Percentiles rank a stretch among this genome's conserved stretches.
Conservation (phyloP, 2,888 invertebrate genomes). For the Cosmia trapezina region DNA sequence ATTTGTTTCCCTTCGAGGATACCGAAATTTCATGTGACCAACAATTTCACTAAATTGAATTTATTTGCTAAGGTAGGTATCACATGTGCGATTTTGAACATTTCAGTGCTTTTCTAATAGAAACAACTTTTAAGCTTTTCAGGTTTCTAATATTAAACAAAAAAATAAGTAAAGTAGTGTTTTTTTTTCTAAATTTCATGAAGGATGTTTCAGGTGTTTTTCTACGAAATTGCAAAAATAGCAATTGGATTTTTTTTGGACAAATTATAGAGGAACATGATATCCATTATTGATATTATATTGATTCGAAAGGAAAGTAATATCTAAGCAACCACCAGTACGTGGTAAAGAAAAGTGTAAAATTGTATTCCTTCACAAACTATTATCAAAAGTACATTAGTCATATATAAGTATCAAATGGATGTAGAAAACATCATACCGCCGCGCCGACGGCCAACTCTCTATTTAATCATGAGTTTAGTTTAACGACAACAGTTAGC, state of each 20-base stretch:
- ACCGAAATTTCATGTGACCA: background rate
- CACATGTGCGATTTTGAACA: background rate
- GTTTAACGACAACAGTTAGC: slow-evolving; percentile 21
- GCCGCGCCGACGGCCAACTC: slow-evolving; percentile 7
- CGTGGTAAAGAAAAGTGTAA: background rate
- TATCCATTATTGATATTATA: no score
- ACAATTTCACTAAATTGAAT: background rate
- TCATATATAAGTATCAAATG: background rate
- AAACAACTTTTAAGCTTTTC: background rate
- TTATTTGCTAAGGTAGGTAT: background rate
- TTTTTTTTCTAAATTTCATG: no score
- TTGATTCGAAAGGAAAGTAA: background rate
- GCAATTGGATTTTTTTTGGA: background rate
- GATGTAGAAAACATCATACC: slow-evolving; percentile 23
- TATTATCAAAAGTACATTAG: background rate
- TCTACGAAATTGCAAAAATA: background rate
- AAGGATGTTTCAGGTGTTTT: no score
- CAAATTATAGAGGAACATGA: background rate
- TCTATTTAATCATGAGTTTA: slow-evolving; percentile 24
- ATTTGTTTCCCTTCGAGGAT: slow-evolving; percentile 1
- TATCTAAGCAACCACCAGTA: background rate
- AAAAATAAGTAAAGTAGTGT: no score
- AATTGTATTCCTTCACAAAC: background rate
- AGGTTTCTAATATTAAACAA: background rate
- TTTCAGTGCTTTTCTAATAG: background rate